Evolutionary conservation across 30 jellyfish, hydroid and myxozoan species (phyloP), one percentile per base, ranked within the genome.

Genomic region (Hydractinia echinata): DNA sequence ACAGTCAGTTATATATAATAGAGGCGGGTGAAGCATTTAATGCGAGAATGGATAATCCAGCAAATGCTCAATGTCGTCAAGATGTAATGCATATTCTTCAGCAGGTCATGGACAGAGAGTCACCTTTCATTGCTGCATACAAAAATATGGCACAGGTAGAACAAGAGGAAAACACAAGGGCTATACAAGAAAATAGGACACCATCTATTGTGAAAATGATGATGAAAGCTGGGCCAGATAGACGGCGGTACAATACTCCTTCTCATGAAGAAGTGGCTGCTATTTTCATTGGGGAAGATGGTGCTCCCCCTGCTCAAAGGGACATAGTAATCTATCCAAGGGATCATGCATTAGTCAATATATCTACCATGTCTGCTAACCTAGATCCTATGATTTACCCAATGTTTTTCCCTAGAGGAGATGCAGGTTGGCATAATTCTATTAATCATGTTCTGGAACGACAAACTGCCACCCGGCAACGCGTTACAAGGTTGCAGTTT

Each of bases 201-300:
- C 60, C 53, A 8, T 72, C 81, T 21, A 53, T 72, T 72, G 81
- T 72, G 16, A 18, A 72, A 49, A 19, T 72, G 81, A 8, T 62
- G 19, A 21, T 72, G 51, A 30, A 21, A 16, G 54, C 44, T 19
- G n/a, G 89, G 9, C 54, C 51, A 67, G 51, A 60, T 51, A 73
- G 73, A 16, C 95, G 88, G 14, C 54, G 89, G 14, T 86, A 86
- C 61, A 72, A 88, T 77, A 68, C 21, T 61, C 94, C 93, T n/a
- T 48, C 68, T 67, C 76, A 84, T 8, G 39, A 55, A 11, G 94
- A 81, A 11, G 71, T 85, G 51, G 96, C 96, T 44, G 94, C 84
- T 49, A 72, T 86, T 7, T 86, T 79, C 56, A 91, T 86, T 49
- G 94, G 88, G 10, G 84, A 81, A 10, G 90, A 86, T 82, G 95